Conservation (phyloP, 2,888 invertebrate genomes). For the Conops quadrifasciatus region DNA sequence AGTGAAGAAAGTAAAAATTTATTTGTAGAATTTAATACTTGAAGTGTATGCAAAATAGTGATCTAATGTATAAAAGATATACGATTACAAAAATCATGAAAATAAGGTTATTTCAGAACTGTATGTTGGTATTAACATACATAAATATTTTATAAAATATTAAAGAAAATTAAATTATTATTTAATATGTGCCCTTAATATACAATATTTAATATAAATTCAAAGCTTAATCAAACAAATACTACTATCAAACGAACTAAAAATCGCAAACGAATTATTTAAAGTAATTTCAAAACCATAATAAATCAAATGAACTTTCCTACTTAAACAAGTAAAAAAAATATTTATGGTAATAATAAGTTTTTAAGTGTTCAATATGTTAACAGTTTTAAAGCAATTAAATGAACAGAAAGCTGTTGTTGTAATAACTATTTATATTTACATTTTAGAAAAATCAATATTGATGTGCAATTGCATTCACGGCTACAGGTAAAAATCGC, state of each 20-base stretch:
- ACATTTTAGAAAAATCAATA: conserved; percentile 60
- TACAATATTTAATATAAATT: not conserved
- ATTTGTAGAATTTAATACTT: no score
- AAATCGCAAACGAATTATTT: no score
- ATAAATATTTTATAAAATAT: not conserved
- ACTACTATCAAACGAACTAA: not conserved
- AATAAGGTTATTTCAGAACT: no score
- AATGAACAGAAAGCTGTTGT: conserved; percentile 52
- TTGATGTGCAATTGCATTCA: conserved; percentile 61
- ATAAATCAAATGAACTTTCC: no score
- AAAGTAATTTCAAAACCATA: no score
- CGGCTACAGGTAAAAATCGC: conserved; percentile 55
- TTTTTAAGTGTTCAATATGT: conserved; percentile 52
- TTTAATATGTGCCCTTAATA: not conserved
- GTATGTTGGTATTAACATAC: not conserved
- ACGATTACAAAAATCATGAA: no score
- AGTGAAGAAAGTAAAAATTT: conserved; percentile 21
- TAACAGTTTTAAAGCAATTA: conserved; percentile 51
- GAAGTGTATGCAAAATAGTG: no score
- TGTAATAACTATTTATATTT: conserved; percentile 53
- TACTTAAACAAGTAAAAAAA: no score
- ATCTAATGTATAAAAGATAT: no score
- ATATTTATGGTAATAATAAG: not conserved
- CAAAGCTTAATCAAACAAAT: not conserved
- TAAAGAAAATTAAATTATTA: conserved; percentile 45